phyloP scores from a whole-genome alignment of 2,113 vertebrate species.

The Lagopus leucura region DNA sequence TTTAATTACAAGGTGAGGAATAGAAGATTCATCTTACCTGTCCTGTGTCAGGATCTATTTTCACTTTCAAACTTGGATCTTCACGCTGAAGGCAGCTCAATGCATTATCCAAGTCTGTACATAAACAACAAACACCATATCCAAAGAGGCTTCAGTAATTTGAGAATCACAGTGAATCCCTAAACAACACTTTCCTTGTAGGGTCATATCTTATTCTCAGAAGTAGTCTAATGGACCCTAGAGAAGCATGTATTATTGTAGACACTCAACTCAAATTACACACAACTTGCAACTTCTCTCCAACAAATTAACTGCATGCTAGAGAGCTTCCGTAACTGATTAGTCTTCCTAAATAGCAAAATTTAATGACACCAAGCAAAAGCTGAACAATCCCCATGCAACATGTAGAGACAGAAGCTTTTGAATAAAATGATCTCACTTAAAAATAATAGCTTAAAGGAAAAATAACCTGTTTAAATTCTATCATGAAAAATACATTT shows the following conservation, averaged over 20 bases:
- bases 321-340: not conserved
- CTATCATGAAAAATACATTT: not conserved
- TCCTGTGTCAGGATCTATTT: slow-evolving; percentile 83
- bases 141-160: not conserved
- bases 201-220: not conserved
- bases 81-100: slow-evolving; percentile 93
- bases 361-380: not conserved
- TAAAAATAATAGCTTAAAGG: not conserved
- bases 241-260: not conserved
- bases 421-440: not conserved
- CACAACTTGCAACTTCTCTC: not conserved
- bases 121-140: not conserved
- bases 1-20: not conserved
- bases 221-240: not conserved
- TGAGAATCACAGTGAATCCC: not conserved
- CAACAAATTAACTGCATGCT: not conserved
- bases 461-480: not conserved
- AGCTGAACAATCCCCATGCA: not conserved
- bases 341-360: not conserved
- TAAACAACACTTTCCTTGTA: not conserved
- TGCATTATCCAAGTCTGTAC: slow-evolving; percentile 90
- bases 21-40: slow-evolving; percentile 71
- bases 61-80: slow-evolving; percentile 91
- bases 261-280: not conserved
- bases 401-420: not conserved